phyloP scores from a whole-genome alignment of 1,140 invertebrate species.

The Lepidurus packardi region DNA sequence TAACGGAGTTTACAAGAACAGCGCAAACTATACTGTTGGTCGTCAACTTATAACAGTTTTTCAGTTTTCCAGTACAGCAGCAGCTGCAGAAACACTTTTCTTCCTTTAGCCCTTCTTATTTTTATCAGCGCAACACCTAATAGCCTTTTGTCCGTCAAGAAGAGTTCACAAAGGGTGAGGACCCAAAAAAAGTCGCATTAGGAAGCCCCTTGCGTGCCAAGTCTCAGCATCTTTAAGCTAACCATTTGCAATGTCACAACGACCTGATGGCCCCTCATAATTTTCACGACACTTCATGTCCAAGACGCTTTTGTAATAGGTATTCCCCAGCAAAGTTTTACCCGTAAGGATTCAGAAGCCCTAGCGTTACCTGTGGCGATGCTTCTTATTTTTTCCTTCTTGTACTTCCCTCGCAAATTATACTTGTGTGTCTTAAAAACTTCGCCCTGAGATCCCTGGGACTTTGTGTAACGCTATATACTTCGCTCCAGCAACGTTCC shows the following conservation, averaged over 20 bases:
- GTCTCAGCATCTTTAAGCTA: slow-evolving; percentile 19
- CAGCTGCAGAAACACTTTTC: slow-evolving; percentile 6
- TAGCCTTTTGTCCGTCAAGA: not conserved
- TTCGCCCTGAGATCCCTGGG: no score
- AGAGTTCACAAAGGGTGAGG: not conserved
- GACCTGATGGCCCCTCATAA: not conserved
- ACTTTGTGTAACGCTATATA: no score
- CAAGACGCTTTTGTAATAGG: not conserved
- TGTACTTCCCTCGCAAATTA: no score
- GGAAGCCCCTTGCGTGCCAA: slow-evolving; percentile 2
- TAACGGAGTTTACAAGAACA: not conserved
- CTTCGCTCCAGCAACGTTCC: no score
- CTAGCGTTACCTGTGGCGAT: not conserved
- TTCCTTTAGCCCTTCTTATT: not conserved
- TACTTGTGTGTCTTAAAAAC: no score
- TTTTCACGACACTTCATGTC: slow-evolving; percentile 6
- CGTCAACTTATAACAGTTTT: not conserved
- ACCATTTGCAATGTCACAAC: not conserved
- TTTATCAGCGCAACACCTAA: not conserved
- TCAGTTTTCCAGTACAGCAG: not conserved
- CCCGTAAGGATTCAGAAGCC: not conserved
- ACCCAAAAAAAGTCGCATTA: not conserved
- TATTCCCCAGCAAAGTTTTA: not conserved
- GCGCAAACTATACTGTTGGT: not conserved
- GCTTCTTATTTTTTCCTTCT: no score